Evolutionary conservation across 2,888 invertebrate genomes (phyloP).

Genomic region (Stramonita haemastoma): DNA sequence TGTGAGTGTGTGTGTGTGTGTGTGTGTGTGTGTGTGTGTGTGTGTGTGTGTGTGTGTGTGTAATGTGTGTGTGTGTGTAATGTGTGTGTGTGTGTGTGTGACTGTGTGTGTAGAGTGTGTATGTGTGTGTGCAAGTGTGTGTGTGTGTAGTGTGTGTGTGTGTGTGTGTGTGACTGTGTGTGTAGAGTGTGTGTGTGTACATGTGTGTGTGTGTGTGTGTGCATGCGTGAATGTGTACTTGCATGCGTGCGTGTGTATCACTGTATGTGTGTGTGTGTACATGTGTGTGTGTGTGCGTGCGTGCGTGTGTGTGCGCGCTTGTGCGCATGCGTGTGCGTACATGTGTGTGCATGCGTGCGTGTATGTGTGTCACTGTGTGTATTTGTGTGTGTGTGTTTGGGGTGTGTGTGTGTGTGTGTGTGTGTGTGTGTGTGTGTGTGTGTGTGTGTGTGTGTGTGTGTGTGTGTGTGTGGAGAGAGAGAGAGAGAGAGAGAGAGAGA

Average conservation of each 20-base stretch:
- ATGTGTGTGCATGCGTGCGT: neutral
- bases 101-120: neutral
- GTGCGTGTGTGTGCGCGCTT: neutral
- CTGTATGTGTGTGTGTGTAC: neutral
- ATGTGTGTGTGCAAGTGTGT: neutral
- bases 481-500: too few relatives aligned
- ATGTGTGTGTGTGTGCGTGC: neutral
- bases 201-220: neutral
- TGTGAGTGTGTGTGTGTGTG: too few relatives aligned
- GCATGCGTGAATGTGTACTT: neutral
- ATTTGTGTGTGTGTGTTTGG: too few relatives aligned
- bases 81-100: constrained; percentile 1
- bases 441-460: too few relatives aligned
- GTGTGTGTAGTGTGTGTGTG: neutral
- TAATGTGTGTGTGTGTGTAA: neutral
- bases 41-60: constrained; percentile 1
- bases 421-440: too few relatives aligned
- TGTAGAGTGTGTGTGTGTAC: neutral
- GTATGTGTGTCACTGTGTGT: neutral
- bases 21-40: too few relatives aligned
- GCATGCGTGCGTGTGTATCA: neutral
- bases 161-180: neutral
- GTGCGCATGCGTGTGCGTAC: neutral
- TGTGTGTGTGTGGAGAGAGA: too few relatives aligned
- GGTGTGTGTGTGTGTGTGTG: too few relatives aligned